phyloP scores from a whole-genome alignment of 2,888 invertebrate species.

The Cotesia congregata region DNA sequence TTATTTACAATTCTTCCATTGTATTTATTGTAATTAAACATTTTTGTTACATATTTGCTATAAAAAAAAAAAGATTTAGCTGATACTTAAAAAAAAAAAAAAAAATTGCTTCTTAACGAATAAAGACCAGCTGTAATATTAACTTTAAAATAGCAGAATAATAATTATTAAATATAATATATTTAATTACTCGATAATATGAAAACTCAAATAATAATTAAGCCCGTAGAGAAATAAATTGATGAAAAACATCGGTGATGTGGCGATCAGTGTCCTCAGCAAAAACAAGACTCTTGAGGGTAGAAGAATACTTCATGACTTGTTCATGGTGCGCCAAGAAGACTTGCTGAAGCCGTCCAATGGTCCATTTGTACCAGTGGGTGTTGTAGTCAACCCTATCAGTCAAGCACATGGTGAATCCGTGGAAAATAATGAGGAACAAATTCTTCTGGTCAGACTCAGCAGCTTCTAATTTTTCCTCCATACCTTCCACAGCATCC shows the following conservation, averaged over 20 bases:
- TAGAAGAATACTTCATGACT: constrained; percentile 96
- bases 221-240: constrained; percentile 91
- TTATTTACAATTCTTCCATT: not conserved
- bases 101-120: constrained; percentile 1
- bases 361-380: constrained; percentile 96
- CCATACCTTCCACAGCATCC: constrained; percentile 95
- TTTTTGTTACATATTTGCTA: constrained; percentile 47
- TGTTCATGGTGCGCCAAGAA: constrained; percentile 97
- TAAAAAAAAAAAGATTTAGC: constrained; percentile 35
- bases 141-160: not conserved
- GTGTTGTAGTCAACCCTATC: constrained; percentile 94
- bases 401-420: constrained; percentile 97
- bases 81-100: constrained; percentile 9
- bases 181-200: not conserved
- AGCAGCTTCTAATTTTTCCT: constrained; percentile 93
- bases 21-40: constrained; percentile 1
- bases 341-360: constrained; percentile 94
- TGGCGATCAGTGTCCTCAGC: constrained; percentile 96
- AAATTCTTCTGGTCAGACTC: constrained; percentile 97
- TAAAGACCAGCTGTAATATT: not conserved
- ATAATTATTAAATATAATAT: not conserved
- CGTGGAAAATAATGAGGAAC: constrained; percentile 96
- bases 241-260: constrained; percentile 96
- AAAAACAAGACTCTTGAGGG: constrained; percentile 94
- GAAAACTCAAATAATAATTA: constrained; percentile 65